Conservation (phyloP, 1,140 invertebrate genomes). For the Linepithema humile region DNA sequence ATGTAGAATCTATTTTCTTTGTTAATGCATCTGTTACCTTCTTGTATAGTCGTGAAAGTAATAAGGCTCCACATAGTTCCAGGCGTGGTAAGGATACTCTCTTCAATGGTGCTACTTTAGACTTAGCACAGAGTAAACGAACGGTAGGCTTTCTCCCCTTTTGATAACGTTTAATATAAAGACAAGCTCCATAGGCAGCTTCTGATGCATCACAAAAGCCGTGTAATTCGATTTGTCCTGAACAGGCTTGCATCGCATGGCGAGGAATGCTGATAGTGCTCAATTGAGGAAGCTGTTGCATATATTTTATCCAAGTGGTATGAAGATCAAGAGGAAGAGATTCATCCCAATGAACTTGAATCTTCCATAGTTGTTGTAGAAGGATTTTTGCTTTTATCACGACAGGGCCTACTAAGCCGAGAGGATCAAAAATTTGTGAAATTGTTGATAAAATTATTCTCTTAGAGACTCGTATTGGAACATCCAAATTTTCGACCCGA, state of each 20-base stretch:
- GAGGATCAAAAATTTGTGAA: neutral
- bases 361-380: neutral
- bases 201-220: neutral
- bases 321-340: neutral
- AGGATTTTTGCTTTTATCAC: neutral
- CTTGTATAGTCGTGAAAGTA: neutral
- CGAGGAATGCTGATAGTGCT: neutral
- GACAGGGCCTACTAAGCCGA: neutral
- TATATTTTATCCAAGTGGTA: neutral
- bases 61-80: neutral
- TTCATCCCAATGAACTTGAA: neutral
- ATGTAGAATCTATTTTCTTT: neutral
- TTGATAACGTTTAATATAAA: neutral
- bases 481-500: too few species aligned
- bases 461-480: neutral
- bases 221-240: neutral
- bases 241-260: fast-evolving
- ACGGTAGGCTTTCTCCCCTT: too few species aligned
- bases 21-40: neutral
- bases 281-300: neutral
- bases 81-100: neutral
- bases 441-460: neutral
- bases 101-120: neutral
- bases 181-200: neutral
- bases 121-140: neutral